Conservation (phyloP, 2,797 vertebrate genomes). For the Poeciliopsis turneri region DNA sequence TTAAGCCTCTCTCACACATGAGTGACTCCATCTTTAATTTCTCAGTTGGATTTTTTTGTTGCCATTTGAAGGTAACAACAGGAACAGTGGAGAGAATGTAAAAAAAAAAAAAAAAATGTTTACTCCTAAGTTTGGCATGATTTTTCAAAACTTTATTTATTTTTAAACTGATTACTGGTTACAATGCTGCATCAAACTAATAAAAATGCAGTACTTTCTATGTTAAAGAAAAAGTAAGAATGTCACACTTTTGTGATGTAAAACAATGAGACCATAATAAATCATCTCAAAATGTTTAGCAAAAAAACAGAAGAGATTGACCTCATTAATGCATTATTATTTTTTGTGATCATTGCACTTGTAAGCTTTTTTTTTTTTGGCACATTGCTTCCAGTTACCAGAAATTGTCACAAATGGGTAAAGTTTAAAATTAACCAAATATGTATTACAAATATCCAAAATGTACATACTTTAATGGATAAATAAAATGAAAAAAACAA, state of each 20-base stretch:
- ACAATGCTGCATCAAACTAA: slow-evolving; percentile 1
- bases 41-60: slow-evolving; percentile 59
- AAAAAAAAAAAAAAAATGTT: slow-evolving; percentile 37
- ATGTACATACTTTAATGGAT: not conserved
- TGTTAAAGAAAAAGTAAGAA: not conserved
- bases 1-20: slow-evolving; percentile 67
- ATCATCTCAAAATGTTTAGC: too few species aligned
- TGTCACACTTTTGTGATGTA: not conserved
- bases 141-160: slow-evolving; percentile 30
- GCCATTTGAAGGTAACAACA: slow-evolving; percentile 58
- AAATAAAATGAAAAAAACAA: not conserved
- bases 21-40: slow-evolving; percentile 74
- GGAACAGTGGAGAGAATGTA: slow-evolving; percentile 35
- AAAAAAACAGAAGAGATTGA: not conserved
- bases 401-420: not conserved
- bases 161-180: slow-evolving; percentile 12
- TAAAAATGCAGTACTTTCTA: not conserved
- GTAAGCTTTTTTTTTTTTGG: not conserved
- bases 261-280: not conserved
- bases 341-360: not conserved
- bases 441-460: not conserved
- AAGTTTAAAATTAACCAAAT: not conserved
- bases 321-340: not conserved
- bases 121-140: slow-evolving; percentile 31
- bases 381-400: not conserved